Conservation (phyloP, 2,888 invertebrate species). For the Eucera pruinosa region DNA sequence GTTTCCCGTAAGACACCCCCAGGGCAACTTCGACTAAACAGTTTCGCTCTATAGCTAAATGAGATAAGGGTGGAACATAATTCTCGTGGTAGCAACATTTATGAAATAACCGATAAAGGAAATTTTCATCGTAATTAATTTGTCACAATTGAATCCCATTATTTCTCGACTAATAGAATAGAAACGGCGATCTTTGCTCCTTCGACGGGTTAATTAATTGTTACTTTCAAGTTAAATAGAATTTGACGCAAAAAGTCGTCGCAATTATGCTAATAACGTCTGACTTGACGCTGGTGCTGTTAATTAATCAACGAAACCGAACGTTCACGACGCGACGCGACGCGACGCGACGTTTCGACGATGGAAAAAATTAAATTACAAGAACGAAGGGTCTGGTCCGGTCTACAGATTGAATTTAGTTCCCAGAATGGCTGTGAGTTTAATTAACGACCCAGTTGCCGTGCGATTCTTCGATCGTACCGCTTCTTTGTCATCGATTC, state of each 20-base stretch:
- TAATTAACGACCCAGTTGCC: constrained; percentile 16
- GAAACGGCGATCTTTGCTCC: no score
- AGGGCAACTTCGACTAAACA: neutral
- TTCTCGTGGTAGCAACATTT: no score
- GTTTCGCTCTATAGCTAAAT: neutral
- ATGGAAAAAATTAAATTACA: neutral
- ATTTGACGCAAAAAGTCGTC: neutral
- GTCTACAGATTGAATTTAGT: neutral
- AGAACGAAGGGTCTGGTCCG: neutral
- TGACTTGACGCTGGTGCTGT: neutral
- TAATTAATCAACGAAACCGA: neutral
- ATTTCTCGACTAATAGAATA: no score
- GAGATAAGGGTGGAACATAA: no score
- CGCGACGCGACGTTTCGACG: neutral
- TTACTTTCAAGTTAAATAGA: no score
- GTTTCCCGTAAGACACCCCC: neutral
- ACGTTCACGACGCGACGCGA: no score
- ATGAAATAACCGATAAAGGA: no score
- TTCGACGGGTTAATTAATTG: no score
- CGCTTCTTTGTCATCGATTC: neutral
- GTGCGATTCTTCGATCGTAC: neutral
- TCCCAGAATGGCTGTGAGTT: neutral
- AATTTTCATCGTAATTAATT: neutral
- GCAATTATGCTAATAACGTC: no score
- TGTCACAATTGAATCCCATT: no score